Evolutionary conservation across 2,888 invertebrate species (phyloP), one percentile per base, ranked within the genome.

Genomic region (Trichopoda pennipes): DNA sequence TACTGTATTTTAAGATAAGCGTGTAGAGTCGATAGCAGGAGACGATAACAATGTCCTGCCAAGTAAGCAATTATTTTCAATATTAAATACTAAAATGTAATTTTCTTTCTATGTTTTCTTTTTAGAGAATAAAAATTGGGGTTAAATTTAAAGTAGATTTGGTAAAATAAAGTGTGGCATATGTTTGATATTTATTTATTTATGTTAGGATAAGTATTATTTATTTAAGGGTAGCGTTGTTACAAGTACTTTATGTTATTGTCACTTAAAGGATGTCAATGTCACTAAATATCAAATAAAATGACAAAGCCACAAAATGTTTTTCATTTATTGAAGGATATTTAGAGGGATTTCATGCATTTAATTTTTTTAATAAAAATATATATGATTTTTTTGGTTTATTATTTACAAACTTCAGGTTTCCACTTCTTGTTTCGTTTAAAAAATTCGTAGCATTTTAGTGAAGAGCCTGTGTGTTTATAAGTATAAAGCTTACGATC

Each of bases 281-380:
- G 58, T 66, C 49, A 69, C 21, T 60, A 80, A 80, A 58, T 80
- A 76, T 66, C 72, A 80, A 76, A 56, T 56, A 66, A 66, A 72
- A 61, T 60, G 72, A 53, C 76, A 68, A 66, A 72, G 56, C 55
- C 66, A 53, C 76, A 68, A 38, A 38, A 28, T 28, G 28, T 4
- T 28, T 28, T 4, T 28, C 28, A 28, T 28, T 28, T 28, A 28
- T 4, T 28, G 4, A 8, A 28, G 8, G 28, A 28, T 28, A 28
- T 28, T 28, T n/a, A n/a, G n/a, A n/a, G n/a, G n/a, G n/a, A n/a
- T n/a, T n/a, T n/a, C 28, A 28, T 6, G 2, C 28, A 28, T 28
- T 28, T 28, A 28, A 28, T 28, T 28, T 28, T 3, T 28, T n/a
- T n/a, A n/a, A n/a, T n/a, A n/a, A n/a, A n/a, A n/a, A n/a, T n/a